These are phyloP conservation scores for Rafetus swinhoei DNA, from an alignment of 2,113 vertebrate species.

Conservation along the genomic window DNA sequence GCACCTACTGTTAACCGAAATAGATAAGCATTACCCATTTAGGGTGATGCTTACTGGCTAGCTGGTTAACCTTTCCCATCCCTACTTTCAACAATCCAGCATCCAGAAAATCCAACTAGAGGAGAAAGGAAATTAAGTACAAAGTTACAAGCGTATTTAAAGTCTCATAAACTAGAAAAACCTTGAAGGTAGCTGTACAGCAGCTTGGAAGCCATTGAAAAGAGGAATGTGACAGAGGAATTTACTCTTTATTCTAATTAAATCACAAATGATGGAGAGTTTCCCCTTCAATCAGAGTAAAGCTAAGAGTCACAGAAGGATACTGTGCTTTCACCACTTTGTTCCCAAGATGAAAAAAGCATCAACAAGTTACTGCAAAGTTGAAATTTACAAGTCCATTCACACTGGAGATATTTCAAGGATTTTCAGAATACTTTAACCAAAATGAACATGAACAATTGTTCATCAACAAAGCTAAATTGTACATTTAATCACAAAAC, in stretches of 20 bases:
- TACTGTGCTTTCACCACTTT: neutral
- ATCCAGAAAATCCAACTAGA: neutral
- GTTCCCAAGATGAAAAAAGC: neutral
- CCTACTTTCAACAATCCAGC: neutral
- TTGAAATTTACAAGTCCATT: neutral
- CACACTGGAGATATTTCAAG: neutral
- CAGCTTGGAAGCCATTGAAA: neutral
- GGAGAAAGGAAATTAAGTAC: neutral
- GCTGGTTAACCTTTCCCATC: no score
- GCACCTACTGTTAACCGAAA: no score
- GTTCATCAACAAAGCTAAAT: accelerated
- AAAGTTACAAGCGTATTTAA: neutral
- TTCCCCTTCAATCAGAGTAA: neutral
- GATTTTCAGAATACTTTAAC: accelerated
- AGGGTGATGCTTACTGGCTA: no score
- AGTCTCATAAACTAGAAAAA: neutral
- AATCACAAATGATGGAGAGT: neutral
- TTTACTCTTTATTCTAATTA: accelerated
- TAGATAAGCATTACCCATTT: no score
- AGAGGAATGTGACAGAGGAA: neutral
- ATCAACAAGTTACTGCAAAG: neutral
- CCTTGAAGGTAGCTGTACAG: neutral
- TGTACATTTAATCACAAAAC: neutral
- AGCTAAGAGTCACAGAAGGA: accelerated
- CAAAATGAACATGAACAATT: accelerated